Evolutionary conservation across 2,888 invertebrate genomes (phyloP).

Genomic region (Candidula unifasciata): DNA sequence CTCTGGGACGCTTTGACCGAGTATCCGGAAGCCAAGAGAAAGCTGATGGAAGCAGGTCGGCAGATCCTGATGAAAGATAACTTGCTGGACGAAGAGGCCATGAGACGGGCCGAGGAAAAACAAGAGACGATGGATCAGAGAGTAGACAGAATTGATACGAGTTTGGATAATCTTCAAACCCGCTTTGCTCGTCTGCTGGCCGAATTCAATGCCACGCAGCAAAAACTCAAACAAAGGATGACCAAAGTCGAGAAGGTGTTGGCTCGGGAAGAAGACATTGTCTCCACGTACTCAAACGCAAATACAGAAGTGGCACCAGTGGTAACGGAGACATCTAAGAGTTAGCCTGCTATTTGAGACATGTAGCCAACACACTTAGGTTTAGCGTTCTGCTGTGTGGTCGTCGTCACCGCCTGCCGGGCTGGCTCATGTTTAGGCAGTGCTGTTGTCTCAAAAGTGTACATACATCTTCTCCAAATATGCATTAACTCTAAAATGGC

Average conservation of each 20-base stretch:
- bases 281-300: conserved; percentile 63
- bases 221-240: conserved; percentile 89
- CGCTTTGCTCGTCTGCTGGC: conserved; percentile 88
- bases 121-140: conserved; percentile 86
- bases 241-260: conserved; percentile 76
- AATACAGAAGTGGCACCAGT: conserved; percentile 43
- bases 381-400: no score
- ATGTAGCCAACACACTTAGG: no score
- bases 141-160: conserved; percentile 86
- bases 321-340: neutral
- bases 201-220: conserved; percentile 90
- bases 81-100: conserved; percentile 79
- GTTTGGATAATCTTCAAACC: conserved; percentile 87
- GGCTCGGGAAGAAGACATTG: conserved; percentile 64
- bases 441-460: no score
- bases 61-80: conserved; percentile 79
- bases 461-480: no score
- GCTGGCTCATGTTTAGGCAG: no score
- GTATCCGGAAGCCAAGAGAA: conserved; percentile 79
- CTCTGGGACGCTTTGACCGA: conserved; percentile 89
- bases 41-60: conserved; percentile 80
- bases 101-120: conserved; percentile 65
- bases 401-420: no score
- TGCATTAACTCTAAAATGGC: no score
- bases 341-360: neutral